Base-by-base conservation (phyloP, 2,888 invertebrate species). In the Chloroclystis v-ata region DNA sequence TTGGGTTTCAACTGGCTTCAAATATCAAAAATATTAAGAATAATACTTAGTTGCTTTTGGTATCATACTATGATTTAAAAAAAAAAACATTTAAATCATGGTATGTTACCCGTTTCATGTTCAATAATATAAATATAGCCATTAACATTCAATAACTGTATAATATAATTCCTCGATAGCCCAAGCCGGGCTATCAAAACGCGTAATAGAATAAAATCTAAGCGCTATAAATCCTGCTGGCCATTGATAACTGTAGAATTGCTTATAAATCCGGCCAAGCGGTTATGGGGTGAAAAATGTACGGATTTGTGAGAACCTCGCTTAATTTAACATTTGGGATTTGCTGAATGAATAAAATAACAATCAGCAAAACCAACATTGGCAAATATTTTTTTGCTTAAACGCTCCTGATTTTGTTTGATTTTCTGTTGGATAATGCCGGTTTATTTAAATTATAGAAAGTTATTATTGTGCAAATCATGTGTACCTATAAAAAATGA, bases 201-300 rank as follows among this genome's bases (percentile, higher is more conserved):
- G 52, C 58, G 38, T 67, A 68, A 69, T 69, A 67, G 67, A 71
- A 71, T 71, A 59, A 65, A 67, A 65, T 65, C 60, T 59, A 68
- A 64, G 59, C 60, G 60, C 54, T 53, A 66, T 73, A 69, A 72
- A 70, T 71, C 52, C 42, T 38, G 38, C 38, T 35, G 39, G 44
- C 61, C 66, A 68, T 66, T 63, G 67, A 69, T 70, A 66, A 59
- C 57, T 53, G 57, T 55, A 57, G 58, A 68, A 73, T 71, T 65
- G 66, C 67, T 66, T 70, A 71, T 71, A 73, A 73, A 73, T 72
- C 69, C 63, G 50, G 32, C 49, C 43, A 51, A 73, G 72, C 61
- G 67, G 70, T 71, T 71, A 68, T 70, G 60, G 63, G 61, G 64
- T 67, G 67, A 71, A 71, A 70, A 71, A 71, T 68, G 69, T 56